These are phyloP conservation scores for Odontophorus gujanensis DNA, from an alignment of 2,113 vertebrate species.

Conservation along the genomic window DNA sequence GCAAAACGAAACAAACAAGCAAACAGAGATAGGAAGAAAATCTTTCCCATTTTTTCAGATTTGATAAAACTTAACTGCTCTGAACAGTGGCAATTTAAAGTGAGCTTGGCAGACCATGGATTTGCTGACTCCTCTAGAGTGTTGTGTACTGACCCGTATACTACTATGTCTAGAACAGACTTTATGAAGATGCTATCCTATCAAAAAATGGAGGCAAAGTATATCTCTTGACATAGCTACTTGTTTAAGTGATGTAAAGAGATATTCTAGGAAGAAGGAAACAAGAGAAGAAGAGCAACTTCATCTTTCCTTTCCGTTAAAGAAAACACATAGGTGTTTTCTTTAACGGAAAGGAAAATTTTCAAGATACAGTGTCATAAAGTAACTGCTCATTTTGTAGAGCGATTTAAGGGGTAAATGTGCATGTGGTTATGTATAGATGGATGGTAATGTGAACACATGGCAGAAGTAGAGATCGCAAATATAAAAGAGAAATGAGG, in stretches of 20 bases:
- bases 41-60: neutral
- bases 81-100: neutral
- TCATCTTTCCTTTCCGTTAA: too few relatives aligned
- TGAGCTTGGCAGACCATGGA: neutral
- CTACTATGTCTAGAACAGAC: neutral
- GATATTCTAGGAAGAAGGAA: neutral
- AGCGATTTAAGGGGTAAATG: neutral
- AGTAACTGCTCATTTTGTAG: conserved; percentile 14
- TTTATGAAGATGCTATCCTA: neutral
- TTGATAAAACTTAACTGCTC: neutral
- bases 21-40: neutral
- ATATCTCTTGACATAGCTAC: neutral
- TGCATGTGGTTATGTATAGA: neutral
- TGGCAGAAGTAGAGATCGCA: neutral
- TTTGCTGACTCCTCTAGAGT: neutral
- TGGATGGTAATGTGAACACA: neutral
- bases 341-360: neutral
- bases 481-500: neutral
- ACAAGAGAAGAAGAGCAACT: neutral
- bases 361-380: neutral
- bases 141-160: neutral
- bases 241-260: neutral
- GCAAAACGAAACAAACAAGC: too few relatives aligned
- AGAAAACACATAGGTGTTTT: too few relatives aligned
- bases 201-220: neutral